Conservation (phyloP, 2,797 vertebrate genomes). For the Phyllotis vaccarum region DNA sequence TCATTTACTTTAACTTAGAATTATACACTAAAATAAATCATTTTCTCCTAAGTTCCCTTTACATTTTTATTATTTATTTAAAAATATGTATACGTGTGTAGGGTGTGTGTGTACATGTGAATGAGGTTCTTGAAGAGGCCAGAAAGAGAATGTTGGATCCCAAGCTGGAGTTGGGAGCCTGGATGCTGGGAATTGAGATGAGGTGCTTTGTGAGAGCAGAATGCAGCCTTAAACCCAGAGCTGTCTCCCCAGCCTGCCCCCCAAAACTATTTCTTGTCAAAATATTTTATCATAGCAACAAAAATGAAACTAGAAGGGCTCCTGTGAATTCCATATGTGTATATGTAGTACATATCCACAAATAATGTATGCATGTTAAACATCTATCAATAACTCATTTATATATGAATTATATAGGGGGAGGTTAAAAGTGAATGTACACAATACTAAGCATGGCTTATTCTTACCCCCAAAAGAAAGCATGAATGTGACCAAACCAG, state of each 20-base stretch:
- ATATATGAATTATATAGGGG: background rate
- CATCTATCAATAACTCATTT: too few relatives aligned
- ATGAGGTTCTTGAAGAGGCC: background rate
- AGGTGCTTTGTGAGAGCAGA: background rate
- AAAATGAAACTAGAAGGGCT: background rate
- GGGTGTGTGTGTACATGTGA: background rate
- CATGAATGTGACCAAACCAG: background rate
- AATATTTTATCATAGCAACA: background rate
- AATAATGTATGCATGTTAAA: background rate
- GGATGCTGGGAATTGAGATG: too few relatives aligned
- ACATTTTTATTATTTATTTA: background rate
- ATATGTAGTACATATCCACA: background rate
- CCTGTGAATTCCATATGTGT: background rate
- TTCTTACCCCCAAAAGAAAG: background rate
- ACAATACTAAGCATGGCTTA: too few relatives aligned
- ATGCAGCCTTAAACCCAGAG: background rate
- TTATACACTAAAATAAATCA: background rate
- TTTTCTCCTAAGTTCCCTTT: background rate
- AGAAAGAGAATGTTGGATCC: background rate
- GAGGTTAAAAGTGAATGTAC: background rate
- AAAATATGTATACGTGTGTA: background rate
- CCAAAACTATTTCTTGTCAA: background rate
- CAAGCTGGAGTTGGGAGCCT: background rate
- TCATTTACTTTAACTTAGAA: background rate
- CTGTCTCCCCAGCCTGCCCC: background rate